Base-by-base conservation (phyloP, 30 jellyfish, hydroid and myxozoan genomes). In the Aurelia coerulea region DNA sequence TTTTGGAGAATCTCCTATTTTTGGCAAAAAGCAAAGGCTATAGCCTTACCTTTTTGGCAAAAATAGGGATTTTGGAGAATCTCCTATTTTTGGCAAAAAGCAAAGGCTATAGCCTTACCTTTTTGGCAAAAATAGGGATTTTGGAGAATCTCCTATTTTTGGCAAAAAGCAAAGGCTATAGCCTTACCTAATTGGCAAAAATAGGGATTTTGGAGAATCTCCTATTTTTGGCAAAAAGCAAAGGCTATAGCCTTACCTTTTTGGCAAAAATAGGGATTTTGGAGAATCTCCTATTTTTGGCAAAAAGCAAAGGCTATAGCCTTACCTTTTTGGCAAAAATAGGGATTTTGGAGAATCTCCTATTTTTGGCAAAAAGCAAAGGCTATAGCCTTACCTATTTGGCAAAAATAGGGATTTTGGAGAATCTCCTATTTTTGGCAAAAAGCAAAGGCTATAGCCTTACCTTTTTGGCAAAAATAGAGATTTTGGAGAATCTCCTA, bases 211-310 rank as follows among this genome's bases (percentile, higher is more conserved):
- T 12, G 10, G 33, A 60, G 10, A 58, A 3, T 2, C 7, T 4
- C 31, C 6, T 0, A 1, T 60, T 60, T 60, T 23, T n/a, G 69
- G 11, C 0, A 12, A 60, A 60, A 60, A 12, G 67, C 29, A 12
- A 58, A 58, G 67, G 67, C 5, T 58, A 58, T 58, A 58, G 69
- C 69, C 69, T 60, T 60, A 23, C 32, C 10, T 60, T 60, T 60
- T 3, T 16, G 15, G 33, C 10, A 5, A 12, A 60, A 60, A 12
- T 42, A n/a, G 8, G 12, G 69, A 16, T 23, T 16, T 3, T 32
- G 6, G 6, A 60, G 12, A 60, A 3, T 2, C 69, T 10, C 31
- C 6, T 1, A 2, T 4, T 4, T 60, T 23, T 60, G 12, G 6
- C 34, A 23, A 16, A 42, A 42, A 42, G 53, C 10, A 16, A 4